phyloP scores from a whole-genome alignment of 2,888 invertebrate genomes.

The Plemyria rubiginata region DNA sequence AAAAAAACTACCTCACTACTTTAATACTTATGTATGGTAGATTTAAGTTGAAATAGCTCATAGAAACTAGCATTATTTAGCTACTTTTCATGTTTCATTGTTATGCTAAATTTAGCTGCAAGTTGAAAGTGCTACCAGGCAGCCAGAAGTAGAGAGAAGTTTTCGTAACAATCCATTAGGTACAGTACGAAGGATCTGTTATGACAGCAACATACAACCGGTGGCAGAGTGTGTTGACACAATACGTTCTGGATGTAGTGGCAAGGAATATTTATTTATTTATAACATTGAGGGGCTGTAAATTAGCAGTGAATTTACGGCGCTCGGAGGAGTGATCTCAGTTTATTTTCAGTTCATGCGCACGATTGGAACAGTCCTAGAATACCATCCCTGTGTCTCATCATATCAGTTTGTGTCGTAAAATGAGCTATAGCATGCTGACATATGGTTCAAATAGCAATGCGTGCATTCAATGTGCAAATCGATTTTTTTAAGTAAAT shows the following conservation, averaged over 20 bases:
- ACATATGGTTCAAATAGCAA: neutral
- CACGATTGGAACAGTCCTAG: constrained; percentile 78
- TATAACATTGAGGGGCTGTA: constrained; percentile 82
- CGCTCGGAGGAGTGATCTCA: constrained; percentile 73
- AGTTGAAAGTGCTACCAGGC: constrained; percentile 22
- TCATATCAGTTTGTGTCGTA: constrained; percentile 3
- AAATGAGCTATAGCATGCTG: neutral
- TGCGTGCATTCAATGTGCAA: neutral
- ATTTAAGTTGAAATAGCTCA: no score
- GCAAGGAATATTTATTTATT: constrained; percentile 81
- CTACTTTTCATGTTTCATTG: neutral
- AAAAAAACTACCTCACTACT: no score
- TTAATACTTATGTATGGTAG: no score
- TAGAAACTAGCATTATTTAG: neutral
- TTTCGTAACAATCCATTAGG: constrained; percentile 61
- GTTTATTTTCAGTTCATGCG: constrained; percentile 78
- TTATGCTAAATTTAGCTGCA: neutral
- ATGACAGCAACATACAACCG: constrained; percentile 75
- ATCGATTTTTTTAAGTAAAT: no score
- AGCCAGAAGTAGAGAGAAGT: constrained; percentile 26
- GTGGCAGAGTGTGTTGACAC: constrained; percentile 59
- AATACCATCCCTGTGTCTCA: constrained; percentile 35
- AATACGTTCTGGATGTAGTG: constrained; percentile 74
- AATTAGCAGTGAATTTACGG: constrained; percentile 84
- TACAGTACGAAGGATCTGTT: constrained; percentile 71